Percentiles rank a stretch among this genome's conserved stretches.
phyloP scores from a whole-genome alignment of 2,797 vertebrate species.

The Ptychobarbus kaznakovi region DNA sequence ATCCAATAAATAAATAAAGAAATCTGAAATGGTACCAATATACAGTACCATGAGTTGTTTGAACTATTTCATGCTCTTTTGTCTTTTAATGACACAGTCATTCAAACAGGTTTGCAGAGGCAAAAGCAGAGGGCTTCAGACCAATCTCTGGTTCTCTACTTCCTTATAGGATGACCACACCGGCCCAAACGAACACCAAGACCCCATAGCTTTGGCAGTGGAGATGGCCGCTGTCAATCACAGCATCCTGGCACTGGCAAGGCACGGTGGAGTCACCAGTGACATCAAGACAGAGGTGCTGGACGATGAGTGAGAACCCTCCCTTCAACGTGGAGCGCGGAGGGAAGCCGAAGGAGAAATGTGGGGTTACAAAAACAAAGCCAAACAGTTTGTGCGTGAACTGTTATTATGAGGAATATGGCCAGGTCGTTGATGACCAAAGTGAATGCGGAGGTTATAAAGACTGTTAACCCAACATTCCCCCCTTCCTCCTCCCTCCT shows the following conservation, averaged over 20 bases:
- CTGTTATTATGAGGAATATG: conserved; percentile 55
- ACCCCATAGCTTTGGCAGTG: conserved; percentile 87
- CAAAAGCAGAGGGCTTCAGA: conserved; percentile 43
- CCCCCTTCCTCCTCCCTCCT: conserved; percentile 71
- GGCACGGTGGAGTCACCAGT: conserved; percentile 78
- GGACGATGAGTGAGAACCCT: conserved; percentile 88
- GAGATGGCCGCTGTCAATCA: conserved; percentile 92
- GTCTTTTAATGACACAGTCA: conserved; percentile 15
- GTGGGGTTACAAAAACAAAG: conserved; percentile 69
- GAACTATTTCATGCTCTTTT: conserved; percentile 13
- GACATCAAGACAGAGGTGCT: conserved; percentile 97
- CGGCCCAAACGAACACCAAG: conserved; percentile 91
- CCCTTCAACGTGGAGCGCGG: background rate
- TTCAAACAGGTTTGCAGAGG: conserved; percentile 1
- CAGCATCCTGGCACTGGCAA: conserved; percentile 86
- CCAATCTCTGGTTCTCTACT: conserved; percentile 80
- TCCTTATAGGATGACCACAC: conserved; percentile 89
- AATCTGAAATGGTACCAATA: background rate
- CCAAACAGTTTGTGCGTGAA: conserved; percentile 59
- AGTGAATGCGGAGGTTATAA: conserved; percentile 66
- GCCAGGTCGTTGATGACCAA: conserved; percentile 75
- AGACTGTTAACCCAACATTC: conserved; percentile 53
- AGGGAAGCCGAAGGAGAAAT: conserved; percentile 50
- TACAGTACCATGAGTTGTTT: background rate
- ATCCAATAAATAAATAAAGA: background rate